These are phyloP conservation scores for Ctenomys sociabilis DNA, from an alignment of 2,113 vertebrate species.

Conservation along the genomic window DNA sequence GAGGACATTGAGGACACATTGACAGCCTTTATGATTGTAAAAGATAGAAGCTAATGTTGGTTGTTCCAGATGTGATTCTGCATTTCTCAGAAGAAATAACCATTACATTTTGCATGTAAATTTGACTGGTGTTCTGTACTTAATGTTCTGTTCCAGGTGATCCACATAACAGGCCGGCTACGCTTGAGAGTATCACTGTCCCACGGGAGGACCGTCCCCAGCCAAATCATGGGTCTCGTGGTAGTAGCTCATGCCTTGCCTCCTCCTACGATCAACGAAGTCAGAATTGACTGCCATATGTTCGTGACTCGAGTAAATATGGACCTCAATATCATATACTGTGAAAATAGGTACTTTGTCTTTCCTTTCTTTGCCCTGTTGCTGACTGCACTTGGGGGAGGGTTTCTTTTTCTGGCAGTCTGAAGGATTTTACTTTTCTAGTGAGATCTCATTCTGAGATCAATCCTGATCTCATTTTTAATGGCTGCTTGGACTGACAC, in stretches of 20 bases:
- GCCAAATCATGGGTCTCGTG: constrained; percentile 98
- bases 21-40: constrained; percentile 38
- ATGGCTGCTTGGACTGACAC: constrained; percentile 71
- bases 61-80: constrained; percentile 37
- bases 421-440: constrained; percentile 65
- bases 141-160: constrained; percentile 91
- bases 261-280: constrained; percentile 99
- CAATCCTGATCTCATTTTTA: constrained; percentile 71
- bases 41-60: background rate
- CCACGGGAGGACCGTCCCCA: constrained; percentile 94
- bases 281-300: constrained; percentile 99
- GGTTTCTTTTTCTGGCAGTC: constrained; percentile 35
- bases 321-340: constrained; percentile 99
- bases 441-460: constrained; percentile 63
- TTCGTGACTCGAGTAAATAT: constrained; percentile 99
- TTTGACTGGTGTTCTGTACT: constrained; percentile 79
- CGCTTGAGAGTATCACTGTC: constrained; percentile 96
- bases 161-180: constrained; percentile 96
- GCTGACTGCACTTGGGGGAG: constrained; percentile 38
- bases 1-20: constrained; percentile 66
- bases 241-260: constrained; percentile 98
- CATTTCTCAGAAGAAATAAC: constrained; percentile 70
- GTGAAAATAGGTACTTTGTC: constrained; percentile 96
- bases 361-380: constrained; percentile 74
- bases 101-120: constrained; percentile 61